Conservation (phyloP, 2,888 invertebrate genomes). For the Argynnis bischoffii region DNA sequence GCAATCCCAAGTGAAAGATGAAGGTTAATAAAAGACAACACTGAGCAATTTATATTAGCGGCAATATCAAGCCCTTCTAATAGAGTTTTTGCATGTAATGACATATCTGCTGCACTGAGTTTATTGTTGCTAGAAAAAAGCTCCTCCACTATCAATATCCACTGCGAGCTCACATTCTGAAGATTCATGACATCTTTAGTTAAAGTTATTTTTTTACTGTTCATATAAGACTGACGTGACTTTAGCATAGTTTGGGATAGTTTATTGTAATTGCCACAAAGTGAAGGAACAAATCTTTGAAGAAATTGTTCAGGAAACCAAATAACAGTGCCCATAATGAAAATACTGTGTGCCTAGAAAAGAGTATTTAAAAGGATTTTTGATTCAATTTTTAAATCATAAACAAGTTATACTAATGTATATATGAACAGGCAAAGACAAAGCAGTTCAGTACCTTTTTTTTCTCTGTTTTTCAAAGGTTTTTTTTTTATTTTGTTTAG, state of each 20-base stretch:
- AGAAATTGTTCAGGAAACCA: slow-evolving; percentile 95
- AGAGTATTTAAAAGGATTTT: slow-evolving; percentile 14
- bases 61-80: slow-evolving; percentile 86
- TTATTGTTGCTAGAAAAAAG: slow-evolving; percentile 64
- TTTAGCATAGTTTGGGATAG: slow-evolving; percentile 70
- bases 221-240: slow-evolving; percentile 81
- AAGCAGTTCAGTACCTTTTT: no score
- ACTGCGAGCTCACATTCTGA: slow-evolving; percentile 60
- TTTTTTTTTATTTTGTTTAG: no score
- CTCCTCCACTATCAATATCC: slow-evolving; percentile 68
- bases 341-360: slow-evolving; percentile 88
- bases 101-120: slow-evolving; percentile 73
- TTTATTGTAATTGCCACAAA: slow-evolving; percentile 78
- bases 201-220: slow-evolving; percentile 81
- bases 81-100: slow-evolving; percentile 66
- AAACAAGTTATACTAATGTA: no score
- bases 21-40: slow-evolving; percentile 83
- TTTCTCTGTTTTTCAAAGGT: no score
- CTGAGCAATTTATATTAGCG: slow-evolving; percentile 82
- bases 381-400: neutral
- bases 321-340: slow-evolving; percentile 89
- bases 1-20: slow-evolving; percentile 88
- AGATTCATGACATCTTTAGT: slow-evolving; percentile 83
- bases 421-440: no score
- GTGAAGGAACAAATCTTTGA: slow-evolving; percentile 82